Percentiles rank a stretch among this genome's conserved stretches.
These are phyloP conservation scores for Onchidella celtica DNA, from an alignment of 2,888 invertebrate genomes.

Conservation along the genomic window DNA sequence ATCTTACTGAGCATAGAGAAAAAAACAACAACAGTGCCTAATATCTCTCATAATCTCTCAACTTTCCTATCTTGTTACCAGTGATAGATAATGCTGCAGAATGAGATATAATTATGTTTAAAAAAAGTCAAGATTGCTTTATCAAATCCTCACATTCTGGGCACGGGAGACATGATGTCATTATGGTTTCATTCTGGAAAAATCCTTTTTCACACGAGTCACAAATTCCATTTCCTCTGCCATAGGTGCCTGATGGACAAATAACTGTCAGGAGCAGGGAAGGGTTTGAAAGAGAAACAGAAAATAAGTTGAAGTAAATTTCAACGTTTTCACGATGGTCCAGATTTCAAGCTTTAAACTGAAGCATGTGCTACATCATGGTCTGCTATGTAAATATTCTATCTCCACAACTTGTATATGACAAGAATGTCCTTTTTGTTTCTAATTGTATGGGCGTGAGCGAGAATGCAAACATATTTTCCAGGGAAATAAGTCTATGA, in stretches of 20 bases:
- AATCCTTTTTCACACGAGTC: too few relatives aligned
- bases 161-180: neutral
- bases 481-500: too few relatives aligned
- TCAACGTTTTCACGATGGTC: neutral
- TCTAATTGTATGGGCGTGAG: too few relatives aligned
- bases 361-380: neutral
- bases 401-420: too few relatives aligned
- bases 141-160: constrained; percentile 13
- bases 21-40: too few relatives aligned
- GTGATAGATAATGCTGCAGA: too few relatives aligned
- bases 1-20: too few relatives aligned
- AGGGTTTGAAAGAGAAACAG: neutral
- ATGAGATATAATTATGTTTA: too few relatives aligned
- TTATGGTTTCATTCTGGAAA: constrained; percentile 1
- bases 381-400: neutral
- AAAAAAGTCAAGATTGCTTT: neutral
- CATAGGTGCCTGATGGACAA: too few relatives aligned
- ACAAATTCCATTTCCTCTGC: constrained; percentile 8
- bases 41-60: neutral
- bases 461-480: too few relatives aligned
- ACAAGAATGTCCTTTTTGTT: too few relatives aligned
- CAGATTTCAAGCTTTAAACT: neutral
- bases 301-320: neutral
- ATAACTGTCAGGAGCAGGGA: constrained; percentile 5
- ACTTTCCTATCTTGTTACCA: too few relatives aligned